Base-by-base conservation (phyloP, 2,888 invertebrate species). In the Hipparchia sbordonii region DNA sequence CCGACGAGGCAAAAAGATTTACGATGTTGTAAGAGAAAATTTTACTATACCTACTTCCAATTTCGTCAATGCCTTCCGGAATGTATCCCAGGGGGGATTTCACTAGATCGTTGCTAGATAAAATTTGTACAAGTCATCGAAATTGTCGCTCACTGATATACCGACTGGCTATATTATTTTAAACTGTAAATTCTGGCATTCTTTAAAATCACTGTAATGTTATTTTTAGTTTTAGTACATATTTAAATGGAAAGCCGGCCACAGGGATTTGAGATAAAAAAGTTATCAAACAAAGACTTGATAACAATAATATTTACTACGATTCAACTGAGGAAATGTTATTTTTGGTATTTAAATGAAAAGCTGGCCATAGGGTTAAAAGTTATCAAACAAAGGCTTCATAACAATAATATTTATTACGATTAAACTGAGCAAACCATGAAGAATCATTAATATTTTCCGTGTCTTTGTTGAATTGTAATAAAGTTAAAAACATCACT, bases 1-100 rank as follows among this genome's bases (percentile, higher is more conserved):
- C 80, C 80, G 81, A 82, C 80, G 13, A 46, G 10, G 10, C 80
- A 78, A 79, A 84, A 85, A 87, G 87, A 89, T 90, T 89, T 88
- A 88, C 86, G 87, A 85, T 81, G 83, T 80, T 83, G 83, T 80
- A 79, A 78, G 79, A 82, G 82, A 85, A 85, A 82, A 82, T 87
- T 87, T 89, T 87, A 88, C 89, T 87, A 85, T 46, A 59, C 67
- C 67, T 84, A 84, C 86, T 86, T 86, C 87, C 86, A 86, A 87
- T 89, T 85, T 85, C 80, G 80, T 77, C 79, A 80, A 79, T 79
- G 79, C 79, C 82, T 80, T 79, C 76, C 79, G 82, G 82, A 83
- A 83, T 74, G 62, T 67, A 77, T 82, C 82, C 80, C 79, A 73
- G 72, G 79, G 80, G 82, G 77, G 82, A 84, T 78, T 80, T 79